Evolutionary conservation across 2,113 vertebrate species (phyloP), one percentile per base, ranked within the genome.

Genomic region (Lasiurus borealis): DNA sequence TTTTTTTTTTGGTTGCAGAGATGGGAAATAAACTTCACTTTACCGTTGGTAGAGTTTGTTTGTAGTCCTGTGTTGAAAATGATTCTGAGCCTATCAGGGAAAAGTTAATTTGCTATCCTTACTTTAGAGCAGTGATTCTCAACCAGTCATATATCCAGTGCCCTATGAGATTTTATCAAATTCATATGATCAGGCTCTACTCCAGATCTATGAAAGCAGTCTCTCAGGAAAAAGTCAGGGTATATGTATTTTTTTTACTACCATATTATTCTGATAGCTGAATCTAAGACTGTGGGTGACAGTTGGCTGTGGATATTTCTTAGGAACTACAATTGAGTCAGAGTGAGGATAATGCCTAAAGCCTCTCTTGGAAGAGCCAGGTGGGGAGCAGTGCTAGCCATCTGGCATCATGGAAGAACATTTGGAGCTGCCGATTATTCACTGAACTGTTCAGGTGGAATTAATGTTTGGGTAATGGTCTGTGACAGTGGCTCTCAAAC

Each of bases 221-320:
- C 40, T 86, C 40, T 29, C 11, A 50, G 62, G 18, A n/a, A 72
- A 6, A 78, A 81, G 11, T 36, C 87, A 73, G 62, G 75, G 27
- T 71, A 77, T 44, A 25, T 34, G 14, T 57, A 34, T 76, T 72
- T 87, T 95, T 95, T 54, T 44, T 77, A 66, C 62, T 66, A 54
- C 52, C 36, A 59, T 21, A 16, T 82, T 82, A 23, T 27, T 76
- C 34, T 84, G 29, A 68, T 90, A 75, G 71, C 40, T 88, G 46
- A 71, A 89, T 34, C 34, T 50, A 23, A 71, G 71, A 62, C 25
- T 23, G 6, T 48, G 13, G 46, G 23, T 89, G 80, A 73, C 36
- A 92, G 73, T n/a, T 93, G 50, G 50, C 46, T 77, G 36, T 91
- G 68, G 46, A 5, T 92, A 62, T 86, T 84, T 89, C 14, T 94